Evolutionary conservation across 2,888 invertebrate species (phyloP).

Genomic region (Drosophila mimica): DNA sequence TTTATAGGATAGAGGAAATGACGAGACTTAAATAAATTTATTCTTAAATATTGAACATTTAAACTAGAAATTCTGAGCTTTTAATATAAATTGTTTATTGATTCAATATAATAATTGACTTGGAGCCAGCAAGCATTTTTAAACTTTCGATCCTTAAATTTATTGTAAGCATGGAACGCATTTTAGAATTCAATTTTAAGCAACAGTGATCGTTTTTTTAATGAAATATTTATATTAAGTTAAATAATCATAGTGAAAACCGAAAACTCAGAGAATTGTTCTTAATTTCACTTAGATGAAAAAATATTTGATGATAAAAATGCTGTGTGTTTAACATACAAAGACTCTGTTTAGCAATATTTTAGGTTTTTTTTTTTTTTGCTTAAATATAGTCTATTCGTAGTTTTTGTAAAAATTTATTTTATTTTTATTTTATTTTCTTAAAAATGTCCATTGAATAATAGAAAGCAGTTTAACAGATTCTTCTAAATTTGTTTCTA

Average conservation of each 20-base stretch:
- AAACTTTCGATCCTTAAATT: not conserved
- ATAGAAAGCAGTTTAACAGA: not conserved
- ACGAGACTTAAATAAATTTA: not conserved
- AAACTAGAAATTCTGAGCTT: not conserved
- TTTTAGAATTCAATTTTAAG: not conserved
- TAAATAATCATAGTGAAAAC: too few species aligned
- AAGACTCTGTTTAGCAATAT: not conserved
- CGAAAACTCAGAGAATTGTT: not conserved
- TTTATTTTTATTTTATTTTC: too few species aligned
- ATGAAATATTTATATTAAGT: not conserved
- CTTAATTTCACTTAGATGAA: not conserved
- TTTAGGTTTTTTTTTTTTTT: not conserved
- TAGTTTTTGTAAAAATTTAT: not conserved
- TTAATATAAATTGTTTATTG: not conserved
- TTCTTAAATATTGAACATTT: not conserved
- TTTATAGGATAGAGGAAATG: not conserved
- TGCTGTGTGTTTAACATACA: not conserved
- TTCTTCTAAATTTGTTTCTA: not conserved
- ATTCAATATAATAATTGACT: not conserved
- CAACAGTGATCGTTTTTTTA: not conserved
- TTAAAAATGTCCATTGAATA: too few species aligned
- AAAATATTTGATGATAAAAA: not conserved
- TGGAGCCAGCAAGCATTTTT: not conserved
- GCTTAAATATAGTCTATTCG: not conserved
- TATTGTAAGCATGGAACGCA: not conserved